These are phyloP conservation scores for Ceyx cyanopectus DNA, from an alignment of 2,113 vertebrate species.

Conservation along the genomic window DNA sequence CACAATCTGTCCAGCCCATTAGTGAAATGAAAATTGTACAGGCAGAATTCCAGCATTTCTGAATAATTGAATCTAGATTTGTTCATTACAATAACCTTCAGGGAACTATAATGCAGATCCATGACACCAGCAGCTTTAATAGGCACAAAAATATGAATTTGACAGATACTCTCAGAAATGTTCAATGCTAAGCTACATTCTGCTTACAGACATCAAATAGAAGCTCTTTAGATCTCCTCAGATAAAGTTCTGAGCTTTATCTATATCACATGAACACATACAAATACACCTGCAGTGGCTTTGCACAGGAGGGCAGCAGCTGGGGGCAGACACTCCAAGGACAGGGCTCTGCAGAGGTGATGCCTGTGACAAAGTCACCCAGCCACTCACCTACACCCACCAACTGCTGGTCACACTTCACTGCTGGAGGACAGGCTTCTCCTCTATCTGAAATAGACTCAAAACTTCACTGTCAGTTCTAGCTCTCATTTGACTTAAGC, in stretches of 20 bases:
- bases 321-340: background rate
- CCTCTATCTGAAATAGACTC: background rate
- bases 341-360: background rate
- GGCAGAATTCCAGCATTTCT: conserved; percentile 53
- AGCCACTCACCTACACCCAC: background rate
- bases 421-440: background rate
- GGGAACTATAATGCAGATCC: conserved; percentile 23
- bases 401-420: background rate
- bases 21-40: conserved; percentile 46
- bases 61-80: conserved; percentile 53
- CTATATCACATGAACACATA: background rate
- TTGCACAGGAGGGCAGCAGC: background rate
- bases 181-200: background rate
- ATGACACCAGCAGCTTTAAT: conserved; percentile 36
- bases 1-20: conserved; percentile 49
- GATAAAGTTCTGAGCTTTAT: background rate
- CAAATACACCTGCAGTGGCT: background rate
- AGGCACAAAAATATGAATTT: conserved; percentile 30
- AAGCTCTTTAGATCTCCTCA: background rate
- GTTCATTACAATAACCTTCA: conserved; percentile 61
- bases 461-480: background rate
- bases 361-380: background rate
- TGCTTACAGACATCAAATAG: background rate
- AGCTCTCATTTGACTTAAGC: background rate
- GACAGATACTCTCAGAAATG: background rate